phyloP scores from a whole-genome alignment of 2,113 vertebrate genomes.

The Anhinga anhinga region DNA sequence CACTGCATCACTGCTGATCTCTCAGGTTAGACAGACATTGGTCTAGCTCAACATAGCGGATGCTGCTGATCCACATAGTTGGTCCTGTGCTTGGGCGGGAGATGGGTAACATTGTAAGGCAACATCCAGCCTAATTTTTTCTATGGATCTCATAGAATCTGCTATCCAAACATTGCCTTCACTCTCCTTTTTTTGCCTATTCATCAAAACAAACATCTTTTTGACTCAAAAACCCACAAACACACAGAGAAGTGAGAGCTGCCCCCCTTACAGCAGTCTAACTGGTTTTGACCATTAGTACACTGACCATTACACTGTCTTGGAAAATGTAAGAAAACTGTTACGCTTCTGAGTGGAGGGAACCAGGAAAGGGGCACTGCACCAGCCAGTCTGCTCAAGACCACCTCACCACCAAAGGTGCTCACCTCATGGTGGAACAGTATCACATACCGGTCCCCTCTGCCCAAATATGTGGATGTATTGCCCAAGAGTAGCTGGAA shows the following conservation, averaged over 20 bases:
- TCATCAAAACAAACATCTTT: neutral
- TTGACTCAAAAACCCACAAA: neutral
- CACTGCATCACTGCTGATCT: neutral
- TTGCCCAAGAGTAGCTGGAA: neutral
- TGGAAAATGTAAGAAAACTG: neutral
- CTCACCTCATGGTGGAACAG: neutral
- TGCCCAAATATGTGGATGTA: rapidly evolving
- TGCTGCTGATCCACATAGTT: neutral
- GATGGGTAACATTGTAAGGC: neutral
- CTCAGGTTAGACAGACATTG: neutral
- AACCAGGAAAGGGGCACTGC: neutral
- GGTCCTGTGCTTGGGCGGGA: neutral
- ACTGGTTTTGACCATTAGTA: neutral
- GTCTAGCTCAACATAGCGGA: neutral
- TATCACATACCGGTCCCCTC: rapidly evolving
- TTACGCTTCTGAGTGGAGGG: neutral
- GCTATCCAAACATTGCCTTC: neutral
- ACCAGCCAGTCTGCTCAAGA: neutral
- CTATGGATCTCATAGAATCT: neutral
- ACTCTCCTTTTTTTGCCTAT: neutral
- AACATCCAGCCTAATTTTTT: neutral
- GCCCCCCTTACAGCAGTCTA: neutral
- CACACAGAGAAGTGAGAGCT: rapidly evolving
- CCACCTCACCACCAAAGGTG: neutral
- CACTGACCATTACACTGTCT: neutral